A percentile compares a stretch with the other conserved stretches of the same genome.
phyloP scores from a whole-genome alignment of 2,113 vertebrate species.

The Carassius carassius region DNA sequence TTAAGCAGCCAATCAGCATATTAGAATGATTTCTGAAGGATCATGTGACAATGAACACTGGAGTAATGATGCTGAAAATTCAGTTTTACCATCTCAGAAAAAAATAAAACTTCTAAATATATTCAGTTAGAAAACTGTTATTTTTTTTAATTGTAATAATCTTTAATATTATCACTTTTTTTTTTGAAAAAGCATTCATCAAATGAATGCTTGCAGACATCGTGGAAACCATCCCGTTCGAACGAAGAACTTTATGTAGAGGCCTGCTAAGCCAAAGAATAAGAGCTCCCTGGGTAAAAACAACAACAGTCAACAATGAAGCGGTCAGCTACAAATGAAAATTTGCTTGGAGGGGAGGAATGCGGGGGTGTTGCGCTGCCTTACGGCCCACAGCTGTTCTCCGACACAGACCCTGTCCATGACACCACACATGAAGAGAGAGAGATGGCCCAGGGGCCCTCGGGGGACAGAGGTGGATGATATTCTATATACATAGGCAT shows the following conservation, averaged over 20 bases:
- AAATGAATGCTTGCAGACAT: neutral
- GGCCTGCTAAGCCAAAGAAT: slow-evolving; percentile 40
- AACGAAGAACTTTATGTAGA: slow-evolving; percentile 46
- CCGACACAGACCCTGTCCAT: slow-evolving; percentile 26
- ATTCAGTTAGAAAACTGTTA: too few relatives aligned
- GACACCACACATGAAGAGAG: neutral
- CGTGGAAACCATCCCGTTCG: neutral
- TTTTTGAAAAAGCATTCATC: too few relatives aligned
- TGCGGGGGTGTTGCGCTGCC: slow-evolving; percentile 53
- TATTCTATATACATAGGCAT: slow-evolving; percentile 31
- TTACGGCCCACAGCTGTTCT: slow-evolving; percentile 62
- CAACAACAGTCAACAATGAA: slow-evolving; percentile 54
- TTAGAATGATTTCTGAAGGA: too few relatives aligned
- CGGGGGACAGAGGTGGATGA: slow-evolving; percentile 47
- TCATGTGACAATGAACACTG: too few relatives aligned
- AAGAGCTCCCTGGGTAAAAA: slow-evolving; percentile 50
- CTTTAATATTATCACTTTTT: neutral
- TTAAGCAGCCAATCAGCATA: too few relatives aligned
- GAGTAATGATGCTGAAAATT: too few relatives aligned
- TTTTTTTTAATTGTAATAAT: too few relatives aligned
- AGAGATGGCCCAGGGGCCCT: slow-evolving; percentile 41
- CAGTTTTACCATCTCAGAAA: too few relatives aligned
- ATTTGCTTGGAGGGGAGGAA: slow-evolving; percentile 53
- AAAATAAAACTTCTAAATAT: too few relatives aligned
- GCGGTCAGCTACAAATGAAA: slow-evolving; percentile 54